Conservation (phyloP, 1,140 invertebrate species). For the Mamestra configurata region DNA sequence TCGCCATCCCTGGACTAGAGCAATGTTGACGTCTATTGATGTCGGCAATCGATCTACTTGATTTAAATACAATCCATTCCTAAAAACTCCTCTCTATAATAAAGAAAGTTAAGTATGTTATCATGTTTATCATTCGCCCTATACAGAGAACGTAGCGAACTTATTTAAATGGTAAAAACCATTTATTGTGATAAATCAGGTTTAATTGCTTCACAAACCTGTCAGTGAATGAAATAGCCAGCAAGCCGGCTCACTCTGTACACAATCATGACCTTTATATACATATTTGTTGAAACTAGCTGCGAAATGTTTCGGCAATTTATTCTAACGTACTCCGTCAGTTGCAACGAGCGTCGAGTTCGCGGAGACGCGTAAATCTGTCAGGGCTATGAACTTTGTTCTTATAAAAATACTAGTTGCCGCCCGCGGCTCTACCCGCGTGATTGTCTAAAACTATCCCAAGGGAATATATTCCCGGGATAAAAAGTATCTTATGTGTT, state of each 20-base stretch:
- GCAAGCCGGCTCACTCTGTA: neutral
- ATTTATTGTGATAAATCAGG: constrained; percentile 6
- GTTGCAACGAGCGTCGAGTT: neutral
- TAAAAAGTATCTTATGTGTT: no score
- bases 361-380: neutral
- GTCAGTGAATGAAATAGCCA: constrained; percentile 19
- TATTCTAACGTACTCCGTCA: neutral
- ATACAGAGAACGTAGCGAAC: neutral
- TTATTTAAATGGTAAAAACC: constrained; percentile 15
- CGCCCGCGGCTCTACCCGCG: no score
- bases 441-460: no score
- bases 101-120: no score
- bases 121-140: neutral
- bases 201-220: neutral
- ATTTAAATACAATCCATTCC: no score
- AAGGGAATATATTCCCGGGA: no score
- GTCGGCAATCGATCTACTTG: no score
- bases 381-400: neutral
- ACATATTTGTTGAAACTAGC: constrained; percentile 18
- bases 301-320: constrained; percentile 22
- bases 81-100: no score
- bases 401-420: no score
- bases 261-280: constrained; percentile 21
- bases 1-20: no score
- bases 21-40: no score